Conservation (phyloP, 2,113 vertebrate genomes). For the Charina bottae region DNA sequence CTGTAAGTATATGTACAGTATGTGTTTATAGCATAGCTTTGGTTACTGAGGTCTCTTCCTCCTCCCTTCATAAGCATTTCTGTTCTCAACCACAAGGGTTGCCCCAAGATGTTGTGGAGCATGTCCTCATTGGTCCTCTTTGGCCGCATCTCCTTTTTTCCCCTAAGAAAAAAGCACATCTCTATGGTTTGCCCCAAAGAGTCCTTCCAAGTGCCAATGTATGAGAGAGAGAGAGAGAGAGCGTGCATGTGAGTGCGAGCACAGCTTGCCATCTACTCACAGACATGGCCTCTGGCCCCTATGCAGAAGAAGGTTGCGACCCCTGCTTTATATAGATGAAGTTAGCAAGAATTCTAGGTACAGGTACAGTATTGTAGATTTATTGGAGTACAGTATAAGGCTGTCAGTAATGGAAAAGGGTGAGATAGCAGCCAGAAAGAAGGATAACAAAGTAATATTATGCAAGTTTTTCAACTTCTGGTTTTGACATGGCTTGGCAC, state of each 20-base stretch:
- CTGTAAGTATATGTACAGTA: neutral
- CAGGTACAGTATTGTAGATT: neutral
- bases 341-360: neutral
- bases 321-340: neutral
- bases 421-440: neutral
- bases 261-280: neutral
- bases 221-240: neutral
- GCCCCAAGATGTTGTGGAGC: neutral
- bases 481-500: neutral
- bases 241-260: neutral
- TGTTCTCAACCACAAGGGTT: neutral
- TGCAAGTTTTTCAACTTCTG: neutral
- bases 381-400: neutral
- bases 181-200: neutral
- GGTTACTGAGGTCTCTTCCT: neutral
- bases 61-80: neutral
- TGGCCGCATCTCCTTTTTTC: neutral
- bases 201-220: neutral
- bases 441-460: neutral
- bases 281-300: neutral
- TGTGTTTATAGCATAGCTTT: neutral
- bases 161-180: neutral
- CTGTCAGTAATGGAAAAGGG: neutral
- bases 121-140: neutral
- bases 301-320: neutral